Base-by-base conservation (phyloP, 2,797 vertebrate species). In the Notolabrus celidotus region DNA sequence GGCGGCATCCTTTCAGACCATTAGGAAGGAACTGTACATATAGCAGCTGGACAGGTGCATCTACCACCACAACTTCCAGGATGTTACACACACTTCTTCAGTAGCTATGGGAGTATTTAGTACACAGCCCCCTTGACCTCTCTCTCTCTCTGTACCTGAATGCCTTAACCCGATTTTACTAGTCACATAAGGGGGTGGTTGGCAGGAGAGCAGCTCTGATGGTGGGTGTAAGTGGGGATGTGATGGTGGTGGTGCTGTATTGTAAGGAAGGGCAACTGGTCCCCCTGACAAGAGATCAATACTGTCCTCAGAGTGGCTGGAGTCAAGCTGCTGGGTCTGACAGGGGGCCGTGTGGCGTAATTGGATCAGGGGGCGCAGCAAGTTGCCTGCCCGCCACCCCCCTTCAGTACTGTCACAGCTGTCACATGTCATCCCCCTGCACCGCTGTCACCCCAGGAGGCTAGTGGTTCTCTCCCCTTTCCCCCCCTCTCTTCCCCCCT, bases 241-340 rank as follows among this genome's bases (percentile, higher is more conserved):
- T 77, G 79, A 75, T 73, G 81, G 83, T 56, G 45, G 71, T 68
- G 73, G 87, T 86, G 90, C 94, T 88, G 93, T 89, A 94, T 95
- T 91, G 93, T 94, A 87, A 93, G 82, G 85, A 94, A 94, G 94
- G 95, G 96, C 95, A 94, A 96, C 95, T 93, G 95, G 95, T 95
- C 94, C 94, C 87, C 85, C 94, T 99, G 97, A 98, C 98, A 97
- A 97, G 96, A 97, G 98, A 99, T 99, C 98, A 95, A 99, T 99
- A 96, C 88, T 94, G 96, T 97, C 97, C 96, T 96, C 94, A 93
- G 89, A 95, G 94, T 95, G 92, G 95, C 96, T 94, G 96, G 94
- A 96, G 96, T 95, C 96, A 94, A 96, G 96, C 96, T 96, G 96
- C 94, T 95, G 96, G 95, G 95, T 95, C 95, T 98, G 97, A 98